phyloP scores from a whole-genome alignment of 2,113 vertebrate species.

The Phylloscopus trochiloides region DNA sequence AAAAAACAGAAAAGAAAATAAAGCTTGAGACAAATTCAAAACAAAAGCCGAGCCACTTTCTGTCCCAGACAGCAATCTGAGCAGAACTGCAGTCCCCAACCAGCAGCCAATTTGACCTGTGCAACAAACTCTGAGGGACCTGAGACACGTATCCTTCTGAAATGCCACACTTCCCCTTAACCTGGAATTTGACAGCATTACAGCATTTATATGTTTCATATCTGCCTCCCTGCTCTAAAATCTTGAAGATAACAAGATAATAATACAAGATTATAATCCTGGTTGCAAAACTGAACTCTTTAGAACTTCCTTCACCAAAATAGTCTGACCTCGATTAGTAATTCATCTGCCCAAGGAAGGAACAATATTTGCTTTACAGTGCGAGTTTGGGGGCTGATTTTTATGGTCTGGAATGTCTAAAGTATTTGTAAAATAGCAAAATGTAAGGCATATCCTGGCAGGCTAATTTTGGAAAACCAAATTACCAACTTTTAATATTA shows the following conservation, averaged over 20 bases:
- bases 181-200: background rate
- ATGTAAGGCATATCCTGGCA: background rate
- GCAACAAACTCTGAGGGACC: background rate
- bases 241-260: background rate
- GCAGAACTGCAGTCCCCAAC: background rate
- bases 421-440: background rate
- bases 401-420: background rate
- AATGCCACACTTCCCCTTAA: background rate
- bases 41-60: background rate
- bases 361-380: background rate
- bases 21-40: background rate
- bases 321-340: background rate
- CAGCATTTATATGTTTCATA: background rate
- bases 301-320: background rate
- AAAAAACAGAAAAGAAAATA: background rate
- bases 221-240: background rate
- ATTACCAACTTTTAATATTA: background rate
- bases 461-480: constrained; percentile 3
- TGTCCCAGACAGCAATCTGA: background rate
- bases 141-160: accelerated
- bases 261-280: background rate
- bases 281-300: background rate
- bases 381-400: background rate
- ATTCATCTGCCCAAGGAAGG: background rate
- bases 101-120: background rate